Base-by-base conservation (phyloP, 2,113 vertebrate species). In the Rostratula benghalensis region DNA sequence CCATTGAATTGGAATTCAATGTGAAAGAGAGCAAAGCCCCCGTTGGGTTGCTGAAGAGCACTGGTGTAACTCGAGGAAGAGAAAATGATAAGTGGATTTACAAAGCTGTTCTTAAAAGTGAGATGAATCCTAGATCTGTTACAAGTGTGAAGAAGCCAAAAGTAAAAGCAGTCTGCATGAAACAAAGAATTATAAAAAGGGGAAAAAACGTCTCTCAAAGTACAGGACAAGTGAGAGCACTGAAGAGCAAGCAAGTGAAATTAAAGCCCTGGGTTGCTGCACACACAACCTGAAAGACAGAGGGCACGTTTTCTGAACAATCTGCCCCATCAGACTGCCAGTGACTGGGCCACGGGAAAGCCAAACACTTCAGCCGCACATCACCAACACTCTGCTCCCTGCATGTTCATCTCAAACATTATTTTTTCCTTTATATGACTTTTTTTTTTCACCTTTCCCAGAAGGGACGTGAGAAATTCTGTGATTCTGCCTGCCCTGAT, bases 281-380 rank as follows among this genome's bases (percentile, higher is more conserved):
- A 65, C 35, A 60, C 33, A 76, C 56, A 80, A 37, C 9, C 67
- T 53, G 59, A 76, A 39, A 39, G 67, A 31, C 22, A 83, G 25
- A 67, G 12, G 7, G 21, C 30, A 76, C 0, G 0, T 64, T 57
- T 59, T 31, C 57, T 82, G 48, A 79, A 50, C 27, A 46, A 22
- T 35, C 39, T 77, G 12, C 33, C 68, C 39, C 23, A 48, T 45
- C 39, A 57, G 35, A 27, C 12, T 10, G 22, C 13, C 35, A 11
- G 37, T 50, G 63, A 33, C 25, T 23, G 27, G 31, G 51, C 10
- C 21, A 31, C 13, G 48, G 61, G 46, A 73, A 68, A 88, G 15
- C 17, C 0, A 0, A 30, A 41, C 37, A 31, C 67, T 71, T 54
- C 48, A 81, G 27, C 31, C 41, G 28, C 1, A 3, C 2, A 2